Evolutionary conservation across 2,797 vertebrate genomes (phyloP).

Genomic region (Columba guinea): DNA sequence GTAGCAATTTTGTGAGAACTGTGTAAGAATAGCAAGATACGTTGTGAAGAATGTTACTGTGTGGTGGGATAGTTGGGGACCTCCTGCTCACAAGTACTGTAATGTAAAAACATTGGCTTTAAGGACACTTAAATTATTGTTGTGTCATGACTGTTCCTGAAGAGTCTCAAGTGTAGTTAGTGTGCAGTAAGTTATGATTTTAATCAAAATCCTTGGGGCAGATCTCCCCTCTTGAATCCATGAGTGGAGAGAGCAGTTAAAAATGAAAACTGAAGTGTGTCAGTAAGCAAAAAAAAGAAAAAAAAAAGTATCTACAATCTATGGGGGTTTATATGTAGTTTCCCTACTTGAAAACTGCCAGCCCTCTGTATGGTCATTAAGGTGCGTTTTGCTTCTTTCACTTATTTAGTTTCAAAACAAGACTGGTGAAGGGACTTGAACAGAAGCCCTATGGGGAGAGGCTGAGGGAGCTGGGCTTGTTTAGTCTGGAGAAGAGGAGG

Average conservation of each 20-base stretch:
- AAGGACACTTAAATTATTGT: background rate
- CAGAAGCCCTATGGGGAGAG: too few species aligned
- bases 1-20: background rate
- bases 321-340: background rate
- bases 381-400: background rate
- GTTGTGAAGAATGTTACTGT: background rate
- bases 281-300: background rate
- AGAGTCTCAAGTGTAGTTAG: background rate
- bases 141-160: background rate
- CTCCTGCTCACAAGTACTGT: background rate
- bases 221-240: background rate
- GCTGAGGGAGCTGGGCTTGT: too few species aligned
- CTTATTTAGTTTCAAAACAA: background rate
- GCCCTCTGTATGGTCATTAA: background rate
- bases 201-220: background rate
- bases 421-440: too few species aligned
- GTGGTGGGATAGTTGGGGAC: background rate
- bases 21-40: background rate
- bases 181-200: background rate
- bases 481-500: too few species aligned
- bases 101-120: background rate
- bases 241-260: background rate
- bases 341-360: background rate
- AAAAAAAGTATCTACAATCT: background rate
- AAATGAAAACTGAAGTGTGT: background rate